A percentile compares a stretch with the other conserved stretches of the same genome.
Evolutionary conservation across 2,888 invertebrate genomes (phyloP).

Genomic region (Maniola hyperantus): DNA sequence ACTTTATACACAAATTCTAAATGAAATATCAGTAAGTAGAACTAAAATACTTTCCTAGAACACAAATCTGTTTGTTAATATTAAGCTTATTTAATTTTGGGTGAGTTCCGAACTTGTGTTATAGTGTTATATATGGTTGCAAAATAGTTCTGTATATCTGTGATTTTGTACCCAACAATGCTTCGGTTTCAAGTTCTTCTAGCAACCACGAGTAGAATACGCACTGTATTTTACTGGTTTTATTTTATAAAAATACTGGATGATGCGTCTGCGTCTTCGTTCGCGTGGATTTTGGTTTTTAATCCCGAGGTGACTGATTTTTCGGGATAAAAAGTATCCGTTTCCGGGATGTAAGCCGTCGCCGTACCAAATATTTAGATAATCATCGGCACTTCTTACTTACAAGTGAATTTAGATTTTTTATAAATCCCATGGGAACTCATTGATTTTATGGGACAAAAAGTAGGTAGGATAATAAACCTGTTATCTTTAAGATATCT

Average conservation of each 20-base stretch:
- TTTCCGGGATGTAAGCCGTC: too few species aligned
- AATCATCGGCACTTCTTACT: too few species aligned
- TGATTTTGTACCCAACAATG: background rate
- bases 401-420: too few species aligned
- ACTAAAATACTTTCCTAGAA: background rate
- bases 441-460: too few species aligned
- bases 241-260: background rate
- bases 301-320: background rate
- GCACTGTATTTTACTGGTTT: background rate
- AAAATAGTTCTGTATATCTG: background rate
- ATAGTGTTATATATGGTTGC: background rate
- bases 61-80: background rate
- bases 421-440: too few species aligned
- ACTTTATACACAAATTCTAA: conserved; percentile 64
- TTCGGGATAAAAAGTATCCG: background rate
- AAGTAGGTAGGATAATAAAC: too few species aligned
- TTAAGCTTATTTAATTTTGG: background rate
- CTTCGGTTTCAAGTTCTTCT: background rate
- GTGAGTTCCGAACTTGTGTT: background rate
- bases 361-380: too few species aligned
- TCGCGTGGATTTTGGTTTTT: background rate
- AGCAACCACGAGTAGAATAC: background rate
- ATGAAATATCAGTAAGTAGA: conserved; percentile 64
- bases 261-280: background rate
- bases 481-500: conserved; percentile 43